These are phyloP conservation scores for Parelbella ahira DNA, from an alignment of 2,888 invertebrate species.

Conservation along the genomic window DNA sequence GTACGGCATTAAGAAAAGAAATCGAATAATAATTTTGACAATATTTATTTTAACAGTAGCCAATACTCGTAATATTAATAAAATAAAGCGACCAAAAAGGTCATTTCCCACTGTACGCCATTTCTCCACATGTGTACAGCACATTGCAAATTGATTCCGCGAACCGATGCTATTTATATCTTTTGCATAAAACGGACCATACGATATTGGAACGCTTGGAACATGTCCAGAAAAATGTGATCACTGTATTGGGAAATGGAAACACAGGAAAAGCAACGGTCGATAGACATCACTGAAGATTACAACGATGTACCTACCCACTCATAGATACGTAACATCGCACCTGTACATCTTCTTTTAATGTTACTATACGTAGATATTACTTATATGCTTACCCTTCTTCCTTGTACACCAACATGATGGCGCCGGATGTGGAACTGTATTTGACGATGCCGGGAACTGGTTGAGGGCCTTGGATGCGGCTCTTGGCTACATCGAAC, in stretches of 20 bases:
- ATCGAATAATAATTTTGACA: too few species aligned
- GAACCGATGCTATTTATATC: slow-evolving; percentile 19
- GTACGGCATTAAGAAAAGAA: too few species aligned
- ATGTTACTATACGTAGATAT: too few species aligned
- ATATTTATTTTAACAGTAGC: too few species aligned
- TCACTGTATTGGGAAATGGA: not conserved
- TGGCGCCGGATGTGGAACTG: slow-evolving; percentile 85
- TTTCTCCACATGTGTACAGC: slow-evolving; percentile 19
- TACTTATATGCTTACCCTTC: slow-evolving; percentile 90
- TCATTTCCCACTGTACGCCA: slow-evolving; percentile 1
- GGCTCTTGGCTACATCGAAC: slow-evolving; percentile 97
- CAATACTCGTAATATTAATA: too few species aligned
- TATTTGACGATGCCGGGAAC: slow-evolving; percentile 87
- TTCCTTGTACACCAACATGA: slow-evolving; percentile 87
- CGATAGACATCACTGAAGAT: too few species aligned
- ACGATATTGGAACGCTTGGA: slow-evolving; percentile 16
- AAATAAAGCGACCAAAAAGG: too few species aligned
- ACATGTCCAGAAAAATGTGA: slow-evolving; percentile 14
- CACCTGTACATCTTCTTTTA: too few species aligned
- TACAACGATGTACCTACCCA: too few species aligned
- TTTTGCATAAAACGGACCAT: slow-evolving; percentile 17
- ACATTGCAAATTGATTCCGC: slow-evolving; percentile 17
- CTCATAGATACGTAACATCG: too few species aligned
- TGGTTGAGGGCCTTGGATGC: slow-evolving; percentile 96
- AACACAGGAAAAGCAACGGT: too few species aligned